Base-by-base conservation (phyloP, 92 coral and sea anemone genomes). In the Parazoanthus darwini region DNA sequence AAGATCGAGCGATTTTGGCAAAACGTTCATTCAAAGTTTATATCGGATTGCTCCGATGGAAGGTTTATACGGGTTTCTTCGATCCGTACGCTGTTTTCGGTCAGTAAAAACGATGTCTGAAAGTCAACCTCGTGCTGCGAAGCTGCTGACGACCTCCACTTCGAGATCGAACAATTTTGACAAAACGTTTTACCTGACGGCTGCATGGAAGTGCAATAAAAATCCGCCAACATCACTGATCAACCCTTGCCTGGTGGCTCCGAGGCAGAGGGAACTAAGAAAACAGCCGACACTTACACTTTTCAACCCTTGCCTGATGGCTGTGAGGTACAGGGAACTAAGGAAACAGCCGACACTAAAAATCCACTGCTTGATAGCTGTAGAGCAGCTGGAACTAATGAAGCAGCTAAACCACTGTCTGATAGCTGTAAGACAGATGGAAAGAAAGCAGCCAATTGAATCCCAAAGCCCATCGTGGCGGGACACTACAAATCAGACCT, bases 311-410 rank as follows among this genome's bases (percentile, higher is more conserved):
- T 73, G 42, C 77, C 44, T 74, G 78, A 36, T 74, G 20, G 78
- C 46, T 74, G 78, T 36, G 20, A 29, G 78, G 78, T 22, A 74
- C 20, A 29, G 42, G 78, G 78, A 74, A 74, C 77, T 72, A 36
- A 74, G 78, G 26, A 74, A 36, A 33, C 78, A 74, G 78, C 78
- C 23, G 26, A 74, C 46, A 74, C 46, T 74, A 74, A 74, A 74
- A 1, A 74, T 23, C 78, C 78, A 8, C 78, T 74, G 78, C 78
- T 74, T 74, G 78, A 25, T 71, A 29, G 75, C 75, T 71, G 75
- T 71, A 71, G 2, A 71, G 75, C 39, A 71, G 75, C 8, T 71
- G 75, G 29, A 71, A 71, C 75, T 23, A 71, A 71, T 3, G 18
- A 51, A 9, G 13, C 75, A 71, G 75, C 33, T 71, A 23, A 20